These are phyloP conservation scores for Felis catus DNA, from an alignment of 2,113 vertebrate genomes.

Conservation along the genomic window DNA sequence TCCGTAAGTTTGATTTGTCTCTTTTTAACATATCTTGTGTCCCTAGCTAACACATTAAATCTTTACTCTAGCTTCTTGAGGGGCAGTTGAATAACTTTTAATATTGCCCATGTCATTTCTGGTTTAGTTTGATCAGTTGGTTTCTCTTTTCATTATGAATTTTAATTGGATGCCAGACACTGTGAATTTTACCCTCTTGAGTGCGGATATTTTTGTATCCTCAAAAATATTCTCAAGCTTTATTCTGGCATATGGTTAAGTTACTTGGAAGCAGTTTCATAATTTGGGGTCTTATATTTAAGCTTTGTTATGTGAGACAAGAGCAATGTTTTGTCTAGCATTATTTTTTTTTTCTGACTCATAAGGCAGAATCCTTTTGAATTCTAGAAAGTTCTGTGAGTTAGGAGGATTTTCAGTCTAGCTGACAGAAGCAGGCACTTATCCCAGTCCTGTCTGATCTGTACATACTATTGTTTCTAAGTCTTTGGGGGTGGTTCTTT, in stretches of 20 bases:
- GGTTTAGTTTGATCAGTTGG: background rate
- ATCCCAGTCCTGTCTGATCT: background rate
- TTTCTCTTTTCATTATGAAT: background rate
- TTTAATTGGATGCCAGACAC: background rate
- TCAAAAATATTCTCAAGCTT: background rate
- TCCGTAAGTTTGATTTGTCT: background rate
- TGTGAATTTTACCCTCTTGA: background rate
- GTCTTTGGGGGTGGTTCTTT: background rate
- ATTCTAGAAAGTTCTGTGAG: background rate
- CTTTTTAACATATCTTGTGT: background rate
- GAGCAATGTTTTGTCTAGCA: background rate
- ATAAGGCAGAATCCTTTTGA: background rate
- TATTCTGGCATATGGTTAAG: background rate
- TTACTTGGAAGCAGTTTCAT: background rate
- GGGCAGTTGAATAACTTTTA: background rate
- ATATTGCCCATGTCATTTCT: background rate
- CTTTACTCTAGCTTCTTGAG: background rate
- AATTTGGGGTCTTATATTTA: background rate
- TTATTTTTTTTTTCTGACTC: background rate
- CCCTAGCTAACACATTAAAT: background rate
- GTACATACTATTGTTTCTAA: background rate
- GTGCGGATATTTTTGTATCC: background rate
- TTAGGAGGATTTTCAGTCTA: background rate
- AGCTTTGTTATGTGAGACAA: background rate
- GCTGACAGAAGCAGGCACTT: background rate